Evolutionary conservation across 2,797 vertebrate genomes (phyloP).

Genomic region (Champsocephalus gunnari): DNA sequence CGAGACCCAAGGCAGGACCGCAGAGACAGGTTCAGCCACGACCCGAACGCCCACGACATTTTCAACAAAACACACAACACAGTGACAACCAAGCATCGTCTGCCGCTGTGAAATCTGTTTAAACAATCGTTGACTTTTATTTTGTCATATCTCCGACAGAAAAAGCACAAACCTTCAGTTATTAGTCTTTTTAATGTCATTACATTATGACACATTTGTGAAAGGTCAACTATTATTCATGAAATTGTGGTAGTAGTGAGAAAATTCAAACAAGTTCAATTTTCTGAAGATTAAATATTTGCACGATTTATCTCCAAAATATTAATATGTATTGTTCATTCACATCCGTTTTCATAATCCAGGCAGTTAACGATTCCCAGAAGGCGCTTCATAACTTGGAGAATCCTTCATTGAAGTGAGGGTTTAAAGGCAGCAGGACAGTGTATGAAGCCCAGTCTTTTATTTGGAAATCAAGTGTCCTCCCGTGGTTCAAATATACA

Average conservation of each 20-base stretch:
- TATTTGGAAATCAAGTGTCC: background rate
- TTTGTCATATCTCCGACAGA: background rate
- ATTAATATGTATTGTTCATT: background rate
- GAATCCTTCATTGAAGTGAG: background rate
- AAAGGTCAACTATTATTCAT: slow-evolving; percentile 5
- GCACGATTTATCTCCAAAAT: background rate
- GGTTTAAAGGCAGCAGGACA: background rate
- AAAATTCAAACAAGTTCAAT: background rate
- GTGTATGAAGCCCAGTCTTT: background rate
- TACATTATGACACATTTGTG: slow-evolving; percentile 30
- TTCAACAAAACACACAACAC: background rate
- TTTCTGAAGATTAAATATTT: background rate
- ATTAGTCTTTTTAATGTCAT: slow-evolving; percentile 49
- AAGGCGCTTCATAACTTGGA: background rate
- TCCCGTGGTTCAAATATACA: background rate
- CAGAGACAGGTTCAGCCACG: no score
- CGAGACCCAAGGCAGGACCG: no score
- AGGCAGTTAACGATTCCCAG: background rate
- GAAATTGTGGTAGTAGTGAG: background rate
- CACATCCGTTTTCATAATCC: background rate
- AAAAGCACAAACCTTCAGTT: background rate
- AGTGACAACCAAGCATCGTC: background rate
- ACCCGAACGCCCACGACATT: no score
- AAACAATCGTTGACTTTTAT: background rate
- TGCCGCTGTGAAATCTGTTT: background rate